phyloP scores from a whole-genome alignment of 2,888 invertebrate genomes.

The Caenorhabditis plicata region DNA sequence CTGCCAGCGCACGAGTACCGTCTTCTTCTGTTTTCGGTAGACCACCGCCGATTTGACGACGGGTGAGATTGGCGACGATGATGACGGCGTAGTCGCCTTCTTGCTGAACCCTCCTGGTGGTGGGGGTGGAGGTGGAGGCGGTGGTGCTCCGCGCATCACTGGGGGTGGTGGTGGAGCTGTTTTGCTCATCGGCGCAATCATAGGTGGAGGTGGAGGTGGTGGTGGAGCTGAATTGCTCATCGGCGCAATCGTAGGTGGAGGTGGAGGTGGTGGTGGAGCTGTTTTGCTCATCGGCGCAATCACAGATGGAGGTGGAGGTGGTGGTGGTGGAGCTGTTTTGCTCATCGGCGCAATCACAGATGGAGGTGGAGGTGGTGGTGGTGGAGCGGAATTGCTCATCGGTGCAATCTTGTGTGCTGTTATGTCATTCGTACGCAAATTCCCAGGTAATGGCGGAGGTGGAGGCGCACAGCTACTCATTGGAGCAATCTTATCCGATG shows the following conservation, averaged over 20 bases:
- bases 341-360: neutral
- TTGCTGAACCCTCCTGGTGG: neutral
- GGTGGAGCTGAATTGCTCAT: slow-evolving; percentile 1
- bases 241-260: slow-evolving; percentile 3
- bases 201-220: slow-evolving; percentile 3
- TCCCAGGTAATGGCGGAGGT: too few species aligned
- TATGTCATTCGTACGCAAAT: too few species aligned
- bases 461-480: too few species aligned
- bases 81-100: neutral
- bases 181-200: neutral
- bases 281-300: neutral
- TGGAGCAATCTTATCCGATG: neutral
- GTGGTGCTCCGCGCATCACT: too few species aligned
- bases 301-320: neutral
- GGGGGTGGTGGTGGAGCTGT: slow-evolving; percentile 1
- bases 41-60: slow-evolving; percentile 27
- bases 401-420: too few species aligned
- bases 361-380: slow-evolving; percentile 6
- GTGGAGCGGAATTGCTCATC: slow-evolving; percentile 5
- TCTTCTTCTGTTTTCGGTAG: slow-evolving; percentile 29
- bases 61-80: slow-evolving; percentile 9
- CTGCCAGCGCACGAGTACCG: slow-evolving; percentile 25
- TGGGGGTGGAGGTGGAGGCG: slow-evolving; percentile 8
- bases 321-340: slow-evolving; percentile 2
- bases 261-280: slow-evolving; percentile 18